Evolutionary conservation across 2,113 vertebrate species (phyloP).

Genomic region (Thunnus maccoyii): DNA sequence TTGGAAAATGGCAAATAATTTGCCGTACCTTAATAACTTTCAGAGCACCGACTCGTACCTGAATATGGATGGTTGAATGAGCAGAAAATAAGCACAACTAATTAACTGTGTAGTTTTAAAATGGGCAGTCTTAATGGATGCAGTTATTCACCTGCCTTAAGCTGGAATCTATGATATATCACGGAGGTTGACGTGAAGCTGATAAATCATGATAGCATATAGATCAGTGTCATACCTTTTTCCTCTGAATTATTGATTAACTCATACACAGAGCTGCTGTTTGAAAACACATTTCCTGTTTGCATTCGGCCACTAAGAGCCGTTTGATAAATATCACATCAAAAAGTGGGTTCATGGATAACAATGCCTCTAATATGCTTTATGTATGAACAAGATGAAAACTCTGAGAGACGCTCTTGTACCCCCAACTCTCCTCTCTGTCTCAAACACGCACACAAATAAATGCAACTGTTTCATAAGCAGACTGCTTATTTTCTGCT

Average conservation of each 20-base stretch:
- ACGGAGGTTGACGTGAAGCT: constrained; percentile 51
- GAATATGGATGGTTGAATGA: constrained; percentile 43
- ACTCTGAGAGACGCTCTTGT: constrained; percentile 22
- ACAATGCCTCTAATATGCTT: constrained; percentile 53
- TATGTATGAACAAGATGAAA: constrained; percentile 51
- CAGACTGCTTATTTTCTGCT: constrained; percentile 69
- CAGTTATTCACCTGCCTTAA: constrained; percentile 49
- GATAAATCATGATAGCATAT: constrained; percentile 68
- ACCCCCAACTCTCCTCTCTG: background rate
- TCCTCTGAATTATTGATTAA: constrained; percentile 73
- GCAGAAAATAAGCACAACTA: constrained; percentile 65
- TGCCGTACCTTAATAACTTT: constrained; percentile 54
- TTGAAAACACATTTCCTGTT: constrained; percentile 60
- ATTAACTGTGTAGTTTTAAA: constrained; percentile 66
- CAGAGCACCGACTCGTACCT: constrained; percentile 2
- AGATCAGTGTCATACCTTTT: constrained; percentile 68
- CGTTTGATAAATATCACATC: constrained; percentile 51
- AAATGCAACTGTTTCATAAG: constrained; percentile 54
- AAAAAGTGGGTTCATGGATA: constrained; percentile 31
- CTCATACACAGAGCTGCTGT: constrained; percentile 35
- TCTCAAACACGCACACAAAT: constrained; percentile 39
- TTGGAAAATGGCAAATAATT: constrained; percentile 56
- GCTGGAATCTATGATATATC: constrained; percentile 55
- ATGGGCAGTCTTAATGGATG: constrained; percentile 51
- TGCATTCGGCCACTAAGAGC: constrained; percentile 35